These are phyloP conservation scores for Ectemnius cavifrons DNA, from an alignment of 2,888 invertebrate genomes.

Conservation along the genomic window DNA sequence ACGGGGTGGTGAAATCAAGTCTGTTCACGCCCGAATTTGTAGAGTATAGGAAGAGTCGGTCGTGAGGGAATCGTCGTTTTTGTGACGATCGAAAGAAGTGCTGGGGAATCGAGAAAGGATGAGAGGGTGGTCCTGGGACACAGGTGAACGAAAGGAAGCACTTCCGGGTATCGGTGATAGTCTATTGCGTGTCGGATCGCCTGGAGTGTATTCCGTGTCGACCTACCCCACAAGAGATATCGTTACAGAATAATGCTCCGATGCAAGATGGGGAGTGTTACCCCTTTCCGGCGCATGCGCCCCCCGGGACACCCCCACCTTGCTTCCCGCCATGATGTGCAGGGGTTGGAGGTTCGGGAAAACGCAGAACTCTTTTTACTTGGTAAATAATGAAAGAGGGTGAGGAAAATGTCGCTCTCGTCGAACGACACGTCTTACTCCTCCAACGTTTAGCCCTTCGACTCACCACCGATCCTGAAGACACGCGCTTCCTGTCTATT, in stretches of 20 bases:
- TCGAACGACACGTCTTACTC: background rate
- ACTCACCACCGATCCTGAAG: no score
- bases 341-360: slow-evolving; percentile 14
- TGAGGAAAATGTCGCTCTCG: background rate
- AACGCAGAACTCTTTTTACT: slow-evolving; percentile 24
- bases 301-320: slow-evolving; percentile 31
- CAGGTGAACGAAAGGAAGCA: background rate
- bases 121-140: background rate
- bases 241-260: slow-evolving; percentile 68
- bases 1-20: background rate
- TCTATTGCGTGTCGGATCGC: slow-evolving; percentile 34
- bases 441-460: background rate
- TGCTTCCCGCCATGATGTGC: slow-evolving; percentile 14
- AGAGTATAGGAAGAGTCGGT: background rate
- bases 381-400: slow-evolving; percentile 37
- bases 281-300: slow-evolving; percentile 66
- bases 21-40: slow-evolving; percentile 34
- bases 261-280: slow-evolving; percentile 61
- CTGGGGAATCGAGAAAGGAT: background rate
- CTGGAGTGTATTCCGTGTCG: slow-evolving; percentile 49
- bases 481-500: no score
- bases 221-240: slow-evolving; percentile 69
- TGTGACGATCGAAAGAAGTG: background rate
- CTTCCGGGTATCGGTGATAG: slow-evolving; percentile 13
- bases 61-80: background rate